Percentiles rank a stretch among this genome's conserved stretches.
Conservation (phyloP, 2,113 vertebrate genomes). For the Perca fluviatilis region DNA sequence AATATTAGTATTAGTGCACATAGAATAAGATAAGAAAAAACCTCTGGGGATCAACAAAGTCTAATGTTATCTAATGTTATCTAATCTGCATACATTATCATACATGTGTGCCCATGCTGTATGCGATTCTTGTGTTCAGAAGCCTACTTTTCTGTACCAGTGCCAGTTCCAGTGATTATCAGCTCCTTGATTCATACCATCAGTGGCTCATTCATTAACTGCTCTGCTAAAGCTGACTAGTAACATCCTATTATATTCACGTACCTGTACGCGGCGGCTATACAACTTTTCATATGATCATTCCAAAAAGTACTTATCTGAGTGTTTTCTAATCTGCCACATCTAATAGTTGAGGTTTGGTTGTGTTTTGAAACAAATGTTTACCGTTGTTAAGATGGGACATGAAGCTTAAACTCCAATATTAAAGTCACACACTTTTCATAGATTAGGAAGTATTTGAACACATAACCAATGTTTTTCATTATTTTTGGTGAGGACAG, state of each 20-base stretch:
- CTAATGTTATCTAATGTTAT: too few relatives aligned
- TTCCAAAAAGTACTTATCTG: background rate
- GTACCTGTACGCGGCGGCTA: background rate
- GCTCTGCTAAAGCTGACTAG: background rate
- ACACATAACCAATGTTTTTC: background rate
- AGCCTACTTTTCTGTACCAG: too few relatives aligned
- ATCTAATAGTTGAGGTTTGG: too few relatives aligned
- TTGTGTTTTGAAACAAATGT: background rate
- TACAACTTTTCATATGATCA: background rate
- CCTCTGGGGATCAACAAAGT: too few relatives aligned
- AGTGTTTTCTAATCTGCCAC: background rate
- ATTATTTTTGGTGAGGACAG: background rate
- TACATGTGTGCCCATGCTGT: background rate
- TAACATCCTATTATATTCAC: constrained; percentile 7
- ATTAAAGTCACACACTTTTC: background rate
- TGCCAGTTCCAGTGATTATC: background rate
- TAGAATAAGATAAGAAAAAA: too few relatives aligned
- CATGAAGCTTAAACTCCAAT: background rate
- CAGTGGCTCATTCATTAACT: background rate
- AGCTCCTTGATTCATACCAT: constrained; percentile 3
- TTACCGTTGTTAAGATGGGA: background rate
- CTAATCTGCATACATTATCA: too few relatives aligned
- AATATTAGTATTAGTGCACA: too few relatives aligned
- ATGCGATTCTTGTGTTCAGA: background rate
- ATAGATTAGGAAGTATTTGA: background rate